A percentile compares a stretch with the other conserved stretches of the same genome.
phyloP scores from a whole-genome alignment of 1,140 invertebrate genomes.

The Magallana ariakensis region DNA sequence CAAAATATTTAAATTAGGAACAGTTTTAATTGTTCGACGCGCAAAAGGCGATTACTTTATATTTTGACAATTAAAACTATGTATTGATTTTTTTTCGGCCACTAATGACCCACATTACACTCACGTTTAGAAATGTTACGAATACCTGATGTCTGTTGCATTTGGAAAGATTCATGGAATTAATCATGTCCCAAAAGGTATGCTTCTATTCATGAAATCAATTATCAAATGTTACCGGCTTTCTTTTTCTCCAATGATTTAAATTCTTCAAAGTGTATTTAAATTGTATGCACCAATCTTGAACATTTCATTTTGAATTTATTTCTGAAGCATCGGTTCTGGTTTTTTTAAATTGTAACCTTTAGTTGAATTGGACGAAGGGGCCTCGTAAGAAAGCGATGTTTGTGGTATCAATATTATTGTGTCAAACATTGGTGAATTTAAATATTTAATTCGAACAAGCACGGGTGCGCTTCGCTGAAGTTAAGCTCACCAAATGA shows the following conservation, averaged over 20 bases:
- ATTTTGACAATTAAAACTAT: conserved; percentile 28
- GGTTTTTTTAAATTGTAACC: too few species aligned
- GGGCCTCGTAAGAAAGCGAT: too few species aligned
- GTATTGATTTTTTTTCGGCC: not conserved
- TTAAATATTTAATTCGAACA: too few species aligned
- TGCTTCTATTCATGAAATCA: not conserved
- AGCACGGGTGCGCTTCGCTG: too few species aligned
- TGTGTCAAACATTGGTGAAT: too few species aligned
- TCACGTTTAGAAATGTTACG: not conserved
- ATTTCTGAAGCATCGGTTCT: too few species aligned
- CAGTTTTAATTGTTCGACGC: not conserved
- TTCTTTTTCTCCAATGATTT: not conserved
- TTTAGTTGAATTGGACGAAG: too few species aligned
- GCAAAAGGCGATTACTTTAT: not conserved
- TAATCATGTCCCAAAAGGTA: conserved; percentile 9
- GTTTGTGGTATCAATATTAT: too few species aligned
- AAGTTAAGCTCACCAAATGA: too few species aligned
- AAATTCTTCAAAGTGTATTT: not conserved
- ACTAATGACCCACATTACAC: not conserved
- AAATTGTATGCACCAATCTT: not conserved
- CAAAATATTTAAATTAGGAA: conserved; percentile 5
- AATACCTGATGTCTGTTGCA: not conserved
- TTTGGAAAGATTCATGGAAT: not conserved
- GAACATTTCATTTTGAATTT: too few species aligned
- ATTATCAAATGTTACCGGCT: not conserved